Base-by-base conservation (phyloP, 2,113 vertebrate species). In the Desmodus rotundus region DNA sequence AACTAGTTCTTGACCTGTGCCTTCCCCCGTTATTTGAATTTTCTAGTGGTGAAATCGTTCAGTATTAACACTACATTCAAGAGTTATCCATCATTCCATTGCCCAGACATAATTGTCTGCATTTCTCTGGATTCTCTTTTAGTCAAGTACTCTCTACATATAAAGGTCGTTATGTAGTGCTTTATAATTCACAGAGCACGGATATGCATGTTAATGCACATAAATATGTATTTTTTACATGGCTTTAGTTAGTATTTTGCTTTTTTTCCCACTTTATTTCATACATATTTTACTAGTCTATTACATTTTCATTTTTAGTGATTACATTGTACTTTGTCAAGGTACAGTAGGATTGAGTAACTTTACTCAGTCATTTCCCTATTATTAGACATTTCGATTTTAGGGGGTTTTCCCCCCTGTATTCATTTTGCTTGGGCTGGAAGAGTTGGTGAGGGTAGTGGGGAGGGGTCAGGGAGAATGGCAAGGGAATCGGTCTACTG, bases 101-200 rank as follows among this genome's bases (percentile, higher is more conserved):
- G 47, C 54, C 22, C 41, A 92, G 50, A 84, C 28, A 45, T 52
- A 93, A n/a, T 7, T 74, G 16, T 83, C 85, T 85, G 89, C 31
- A 43, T 95, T 84, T 94, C 92, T 95, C 33, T 87, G 81, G n/a
- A 22, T 56, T 90, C 65, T 92, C 65, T 94, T 17, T 70, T 38
- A 68, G 56, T 96, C 67, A 77, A 28, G 12, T 91, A 88, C 13
- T 89, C 41, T 78, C 65, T 93, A 65, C 50, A 6, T 74, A 47
- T 50, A 68, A 92, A 77, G 43, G 14, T 93, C 63, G 28, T 81
- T 80, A 17, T 33, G 4, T 68, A 63, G 43, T 65, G 77, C 67
- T 82, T 76, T 14, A 38, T 68, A 58, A n/a, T 28, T 87, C 61
- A 67, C 45, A 56, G 31, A 45, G 24, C 19, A 28, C 7, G 15